Percentiles rank a stretch among this genome's conserved stretches.
These are phyloP conservation scores for Actenoides lindsayi DNA, from an alignment of 2,113 vertebrate species.

Conservation along the genomic window DNA sequence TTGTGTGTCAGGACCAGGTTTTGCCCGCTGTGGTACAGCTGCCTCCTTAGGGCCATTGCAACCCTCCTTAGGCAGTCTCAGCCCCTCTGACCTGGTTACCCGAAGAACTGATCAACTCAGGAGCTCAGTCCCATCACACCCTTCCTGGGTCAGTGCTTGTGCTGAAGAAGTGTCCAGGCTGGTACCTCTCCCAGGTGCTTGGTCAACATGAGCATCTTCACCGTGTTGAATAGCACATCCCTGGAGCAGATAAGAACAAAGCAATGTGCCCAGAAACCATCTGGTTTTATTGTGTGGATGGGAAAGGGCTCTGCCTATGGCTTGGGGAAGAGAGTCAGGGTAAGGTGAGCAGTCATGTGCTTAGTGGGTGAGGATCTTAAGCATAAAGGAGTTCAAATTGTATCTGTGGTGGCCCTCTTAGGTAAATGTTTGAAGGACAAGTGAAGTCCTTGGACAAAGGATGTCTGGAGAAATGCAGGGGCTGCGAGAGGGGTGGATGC, in stretches of 20 bases:
- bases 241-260: not conserved
- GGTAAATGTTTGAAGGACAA: not conserved
- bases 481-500: not conserved
- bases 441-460: not conserved
- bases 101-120: not conserved
- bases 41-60: not conserved
- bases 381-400: not conserved
- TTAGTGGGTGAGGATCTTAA: not conserved
- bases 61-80: not conserved
- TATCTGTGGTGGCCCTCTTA: not conserved
- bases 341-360: not conserved
- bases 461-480: not conserved
- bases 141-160: not conserved
- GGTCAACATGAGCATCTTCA: accelerated
- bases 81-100: not conserved
- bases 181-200: not conserved
- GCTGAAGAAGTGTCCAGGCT: not conserved
- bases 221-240: not conserved
- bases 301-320: not conserved
- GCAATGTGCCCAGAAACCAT: not conserved
- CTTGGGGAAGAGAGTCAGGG: not conserved
- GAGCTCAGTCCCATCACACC: not conserved
- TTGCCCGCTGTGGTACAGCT: not conserved
- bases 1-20: not conserved
- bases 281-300: not conserved